Evolutionary conservation across 2,797 vertebrate species (phyloP), one percentile per base, ranked within the genome.

Genomic region (Acanthopagrus latus): DNA sequence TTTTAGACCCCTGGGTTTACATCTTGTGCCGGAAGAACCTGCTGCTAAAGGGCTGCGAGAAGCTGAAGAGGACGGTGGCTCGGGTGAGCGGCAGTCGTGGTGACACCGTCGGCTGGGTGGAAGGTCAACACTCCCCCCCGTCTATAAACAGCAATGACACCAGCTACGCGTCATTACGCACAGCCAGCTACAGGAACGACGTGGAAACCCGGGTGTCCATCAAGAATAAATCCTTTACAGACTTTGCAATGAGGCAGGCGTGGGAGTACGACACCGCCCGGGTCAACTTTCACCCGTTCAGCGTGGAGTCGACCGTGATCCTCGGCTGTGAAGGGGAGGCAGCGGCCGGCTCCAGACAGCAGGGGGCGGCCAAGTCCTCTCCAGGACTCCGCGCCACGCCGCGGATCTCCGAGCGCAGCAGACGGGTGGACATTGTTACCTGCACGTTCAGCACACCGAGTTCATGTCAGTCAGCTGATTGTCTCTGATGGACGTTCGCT

Each of bases 1-100:
- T 96, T 23, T 66, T 96, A 41, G 95, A 96, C 86, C 96, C 95
- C 3, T 96, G 96, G 96, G 95, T 96, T 10, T 96, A 96, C 77
- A 96, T 96, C 59, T 66, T 96, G 74, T 96, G 96, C 82, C 84
- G 96, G 57, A 96, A 95, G 62, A 96, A 94, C 82, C 84, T 96
- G 64, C 69, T 96, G 44, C 83, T 94, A 1, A 95, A 95, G 78
- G 93, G 95, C 64, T 96, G 95, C 27, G 88, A 92, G 57, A 85
- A 71, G 51, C 58, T 96, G 27, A 96, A 95, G 79, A 81, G 67
- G 65, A 83, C 81, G 0, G 83, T 91, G 17, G 56, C 81, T 3
- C 67, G 56, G 10, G 83, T 82, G 2, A 92, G 82, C 57, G 84
- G 81, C 2, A 64, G 72, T 0, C 69, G 73, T 0, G 76, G 73